These are phyloP conservation scores for Limnephilus rhombicus DNA, from an alignment of 2,888 invertebrate genomes.

Conservation along the genomic window DNA sequence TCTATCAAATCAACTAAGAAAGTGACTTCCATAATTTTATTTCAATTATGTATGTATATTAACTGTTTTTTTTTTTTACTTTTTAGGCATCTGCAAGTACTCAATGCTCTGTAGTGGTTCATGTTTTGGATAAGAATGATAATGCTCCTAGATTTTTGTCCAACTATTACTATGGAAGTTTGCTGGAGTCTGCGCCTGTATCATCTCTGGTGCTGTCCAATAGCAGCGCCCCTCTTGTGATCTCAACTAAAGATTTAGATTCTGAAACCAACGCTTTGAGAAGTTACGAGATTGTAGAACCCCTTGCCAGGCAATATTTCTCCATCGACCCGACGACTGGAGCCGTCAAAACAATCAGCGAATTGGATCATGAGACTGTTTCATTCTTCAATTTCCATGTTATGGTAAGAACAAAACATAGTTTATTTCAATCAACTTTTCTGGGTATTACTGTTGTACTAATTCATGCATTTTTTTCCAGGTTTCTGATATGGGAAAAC, in stretches of 20 bases:
- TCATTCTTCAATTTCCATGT: conserved; percentile 88
- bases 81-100: conserved; percentile 81
- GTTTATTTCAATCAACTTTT: not conserved
- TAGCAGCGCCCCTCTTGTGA: conserved; percentile 86
- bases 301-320: conserved; percentile 87
- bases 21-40: not conserved
- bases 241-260: conserved; percentile 91
- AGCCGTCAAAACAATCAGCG: conserved; percentile 86
- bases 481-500: conserved; percentile 90
- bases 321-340: conserved; percentile 93
- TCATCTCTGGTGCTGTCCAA: conserved; percentile 86
- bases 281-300: conserved; percentile 90
- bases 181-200: conserved; percentile 85
- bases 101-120: conserved; percentile 85
- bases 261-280: conserved; percentile 91
- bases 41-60: not conserved
- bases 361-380: conserved; percentile 88
- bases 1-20: too few species aligned
- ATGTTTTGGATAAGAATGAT: conserved; percentile 93
- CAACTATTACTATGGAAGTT: conserved; percentile 83
- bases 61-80: not conserved
- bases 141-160: conserved; percentile 86
- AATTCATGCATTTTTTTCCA: conserved; percentile 65
- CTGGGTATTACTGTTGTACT: not conserved
- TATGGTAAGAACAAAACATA: conserved; percentile 74